Percentiles rank a stretch among this genome's conserved stretches.
Conservation (phyloP, 2,888 invertebrate genomes). For the Cistogaster globosa region DNA sequence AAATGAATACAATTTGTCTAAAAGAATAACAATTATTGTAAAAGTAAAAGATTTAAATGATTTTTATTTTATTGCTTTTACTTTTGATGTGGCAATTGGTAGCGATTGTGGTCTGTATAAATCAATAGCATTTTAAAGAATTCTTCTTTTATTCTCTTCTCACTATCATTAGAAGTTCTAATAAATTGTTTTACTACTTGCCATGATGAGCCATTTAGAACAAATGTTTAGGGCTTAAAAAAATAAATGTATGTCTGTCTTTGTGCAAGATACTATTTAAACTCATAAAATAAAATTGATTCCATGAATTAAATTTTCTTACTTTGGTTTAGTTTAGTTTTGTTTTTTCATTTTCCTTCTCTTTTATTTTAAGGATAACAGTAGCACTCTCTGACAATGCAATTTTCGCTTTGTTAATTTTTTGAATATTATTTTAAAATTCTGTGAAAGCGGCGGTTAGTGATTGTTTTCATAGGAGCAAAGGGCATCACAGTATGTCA, state of each 20-base stretch:
- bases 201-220: slow-evolving; percentile 54
- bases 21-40: slow-evolving; percentile 50
- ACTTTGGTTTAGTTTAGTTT: neutral
- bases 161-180: slow-evolving; percentile 45
- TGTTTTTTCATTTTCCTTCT: neutral
- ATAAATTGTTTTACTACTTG: slow-evolving; percentile 36
- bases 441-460: slow-evolving; percentile 13
- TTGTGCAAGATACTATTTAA: neutral
- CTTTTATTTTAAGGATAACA: slow-evolving; percentile 41
- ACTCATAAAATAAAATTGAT: slow-evolving; percentile 2
- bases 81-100: slow-evolving; percentile 61
- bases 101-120: slow-evolving; percentile 59
- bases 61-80: slow-evolving; percentile 44
- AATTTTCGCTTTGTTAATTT: slow-evolving; percentile 46
- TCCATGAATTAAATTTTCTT: slow-evolving; percentile 41
- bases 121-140: slow-evolving; percentile 30
- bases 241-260: neutral
- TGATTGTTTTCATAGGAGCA: neutral
- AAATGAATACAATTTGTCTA: slow-evolving; percentile 58
- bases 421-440: neutral
- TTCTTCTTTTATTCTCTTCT: slow-evolving; percentile 28
- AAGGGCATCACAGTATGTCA: slow-evolving; percentile 1
- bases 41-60: slow-evolving; percentile 53
- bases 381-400: slow-evolving; percentile 63
- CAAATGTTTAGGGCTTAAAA: slow-evolving; percentile 58